Base-by-base conservation (phyloP, 1,140 invertebrate species). In the Lepidurus packardi region DNA sequence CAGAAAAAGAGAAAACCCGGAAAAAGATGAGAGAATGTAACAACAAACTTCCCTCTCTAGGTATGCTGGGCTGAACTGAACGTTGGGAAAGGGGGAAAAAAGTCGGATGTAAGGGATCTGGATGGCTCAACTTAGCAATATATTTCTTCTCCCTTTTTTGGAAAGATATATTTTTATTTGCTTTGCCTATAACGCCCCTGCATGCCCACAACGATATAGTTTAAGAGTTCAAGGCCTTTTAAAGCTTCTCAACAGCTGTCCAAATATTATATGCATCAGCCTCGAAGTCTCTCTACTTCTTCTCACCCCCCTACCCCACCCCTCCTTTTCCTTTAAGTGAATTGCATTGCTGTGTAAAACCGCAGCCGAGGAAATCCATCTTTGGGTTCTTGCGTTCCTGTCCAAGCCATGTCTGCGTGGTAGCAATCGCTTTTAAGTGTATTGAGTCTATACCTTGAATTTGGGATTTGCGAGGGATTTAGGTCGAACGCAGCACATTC, bases 321-420 rank as follows among this genome's bases (percentile, higher is more conserved):
- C 1, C 53, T 65, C 21, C 3, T 21, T 65, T 21, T 65, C 21
- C 34, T 21, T 65, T 21, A n/a, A 65, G 16, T n/a, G 13, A 65
- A 65, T 65, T 65, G 53, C 53, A 65, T 65, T 65, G 53, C 53
- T 65, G 53, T 65, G 53, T 65, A 21, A 65, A 65, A 65, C 53
- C 53, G 53, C 53, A 65, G 34, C 34, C 34, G 6, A 65, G 53
- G 53, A 65, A 65, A 65, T 65, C 53, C 53, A 65, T 65, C 53
- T 65, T 65, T 21, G 16, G 16, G 53, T 13, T 21, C 53, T 13
- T 9, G 34, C 34, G 34, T 34, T 21, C 53, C 53, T 16, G 53
- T 16, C 53, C 53, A 21, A 65, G 21, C 16, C 16, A 21, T 13
- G 21, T 7, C 53, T 9, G 34, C 34, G 16, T 65, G 10, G 45